These are phyloP conservation scores for Nomada fucata DNA, from an alignment of 2,888 invertebrate species.

Conservation along the genomic window DNA sequence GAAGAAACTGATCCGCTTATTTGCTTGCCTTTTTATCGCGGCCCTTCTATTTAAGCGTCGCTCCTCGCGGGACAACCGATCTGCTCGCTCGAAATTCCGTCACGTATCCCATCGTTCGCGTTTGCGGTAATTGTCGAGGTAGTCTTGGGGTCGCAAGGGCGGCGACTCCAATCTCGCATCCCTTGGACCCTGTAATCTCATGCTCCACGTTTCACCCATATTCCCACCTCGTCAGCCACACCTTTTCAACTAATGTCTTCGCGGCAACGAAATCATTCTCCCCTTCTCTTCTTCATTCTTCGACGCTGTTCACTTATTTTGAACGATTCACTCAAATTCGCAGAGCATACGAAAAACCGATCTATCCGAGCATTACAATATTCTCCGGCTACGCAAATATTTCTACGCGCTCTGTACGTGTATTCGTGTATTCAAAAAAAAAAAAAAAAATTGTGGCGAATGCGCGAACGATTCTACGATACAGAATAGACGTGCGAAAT, in stretches of 20 bases:
- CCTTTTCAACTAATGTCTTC: not conserved
- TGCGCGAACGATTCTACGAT: no score
- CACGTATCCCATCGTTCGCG: slow-evolving; percentile 37
- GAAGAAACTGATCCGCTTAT: slow-evolving; percentile 1
- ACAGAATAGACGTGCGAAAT: no score
- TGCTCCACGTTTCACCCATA: slow-evolving; percentile 25
- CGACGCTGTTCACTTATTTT: not conserved
- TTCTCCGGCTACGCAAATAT: no score
- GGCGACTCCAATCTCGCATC: slow-evolving; percentile 26
- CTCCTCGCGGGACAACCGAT: slow-evolving; percentile 38
- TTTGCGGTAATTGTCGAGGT: slow-evolving; percentile 58
- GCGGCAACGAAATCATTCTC: not conserved
- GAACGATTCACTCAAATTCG: no score
- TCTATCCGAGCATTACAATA: no score
- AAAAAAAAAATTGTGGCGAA: no score
- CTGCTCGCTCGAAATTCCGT: slow-evolving; percentile 15
- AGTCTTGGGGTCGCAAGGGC: slow-evolving; percentile 41
- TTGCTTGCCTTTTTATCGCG: slow-evolving; percentile 6
- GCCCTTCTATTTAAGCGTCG: slow-evolving; percentile 26
- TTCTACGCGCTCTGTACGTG: no score
- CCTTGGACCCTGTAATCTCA: slow-evolving; percentile 20
- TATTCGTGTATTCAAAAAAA: no score
- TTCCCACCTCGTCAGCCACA: slow-evolving; percentile 14
- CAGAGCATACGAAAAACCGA: no score
- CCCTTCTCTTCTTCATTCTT: not conserved